Evolutionary conservation across 2,888 invertebrate genomes (phyloP).

Genomic region (Anagyrus pseudococci): DNA sequence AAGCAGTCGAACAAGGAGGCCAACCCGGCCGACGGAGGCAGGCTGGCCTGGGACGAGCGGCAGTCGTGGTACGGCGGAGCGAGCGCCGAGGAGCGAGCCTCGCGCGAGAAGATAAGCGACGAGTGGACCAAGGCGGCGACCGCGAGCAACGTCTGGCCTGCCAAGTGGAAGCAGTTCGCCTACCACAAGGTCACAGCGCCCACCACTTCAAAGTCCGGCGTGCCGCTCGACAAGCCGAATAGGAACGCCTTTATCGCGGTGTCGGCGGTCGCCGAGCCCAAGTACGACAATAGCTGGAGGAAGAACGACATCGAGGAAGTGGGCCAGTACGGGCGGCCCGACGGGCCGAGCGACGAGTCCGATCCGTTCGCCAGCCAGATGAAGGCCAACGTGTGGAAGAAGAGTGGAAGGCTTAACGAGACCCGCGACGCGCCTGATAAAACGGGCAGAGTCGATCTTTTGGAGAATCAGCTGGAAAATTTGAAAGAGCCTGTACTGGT

Average conservation of each 20-base stretch:
- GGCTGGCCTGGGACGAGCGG: background rate
- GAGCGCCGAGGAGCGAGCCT: conserved; percentile 33
- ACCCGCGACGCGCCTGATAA: conserved; percentile 30
- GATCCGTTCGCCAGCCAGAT: conserved; percentile 41
- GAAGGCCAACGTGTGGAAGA: conserved; percentile 47
- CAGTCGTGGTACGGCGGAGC: conserved; percentile 16
- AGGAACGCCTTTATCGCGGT: conserved; percentile 58
- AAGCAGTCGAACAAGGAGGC: conserved; percentile 19
- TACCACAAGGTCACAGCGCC: conserved; percentile 53
- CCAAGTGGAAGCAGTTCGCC: conserved; percentile 57
- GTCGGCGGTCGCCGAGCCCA: conserved; percentile 52
- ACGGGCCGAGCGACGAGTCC: conserved; percentile 47
- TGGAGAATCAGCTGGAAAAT: conserved; percentile 54
- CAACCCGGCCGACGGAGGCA: conserved; percentile 5
- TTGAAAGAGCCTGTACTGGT: conserved; percentile 43
- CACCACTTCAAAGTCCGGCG: conserved; percentile 20
- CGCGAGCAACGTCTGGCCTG: conserved; percentile 44
- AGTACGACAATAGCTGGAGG: conserved; percentile 53
- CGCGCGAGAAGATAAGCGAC: conserved; percentile 34
- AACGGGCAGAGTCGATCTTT: conserved; percentile 44
- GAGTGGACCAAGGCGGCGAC: conserved; percentile 45
- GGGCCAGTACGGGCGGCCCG: conserved; percentile 48
- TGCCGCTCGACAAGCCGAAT: conserved; percentile 21
- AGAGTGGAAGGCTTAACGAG: conserved; percentile 40
- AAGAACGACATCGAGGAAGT: conserved; percentile 52